Evolutionary conservation across 2,797 vertebrate species (phyloP).

Genomic region (Oceanodroma leucorhoa): DNA sequence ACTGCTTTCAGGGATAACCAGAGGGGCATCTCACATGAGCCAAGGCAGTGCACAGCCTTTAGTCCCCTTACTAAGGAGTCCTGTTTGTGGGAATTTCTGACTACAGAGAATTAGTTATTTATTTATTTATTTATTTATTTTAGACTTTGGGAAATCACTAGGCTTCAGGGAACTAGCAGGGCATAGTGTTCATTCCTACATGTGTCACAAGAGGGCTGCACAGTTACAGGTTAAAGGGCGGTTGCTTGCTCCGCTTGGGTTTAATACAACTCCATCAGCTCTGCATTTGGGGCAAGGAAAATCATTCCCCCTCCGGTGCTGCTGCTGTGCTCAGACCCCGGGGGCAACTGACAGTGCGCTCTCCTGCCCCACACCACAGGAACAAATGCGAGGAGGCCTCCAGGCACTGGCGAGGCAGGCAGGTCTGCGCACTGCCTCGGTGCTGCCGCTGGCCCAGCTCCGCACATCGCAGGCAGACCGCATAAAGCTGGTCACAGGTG

Average conservation of each 20-base stretch:
- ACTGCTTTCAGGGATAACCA: neutral
- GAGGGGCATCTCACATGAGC: neutral
- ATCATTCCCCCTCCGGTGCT: accelerated
- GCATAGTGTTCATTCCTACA: neutral
- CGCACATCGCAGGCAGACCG: neutral
- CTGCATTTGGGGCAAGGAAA: neutral
- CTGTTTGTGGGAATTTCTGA: neutral
- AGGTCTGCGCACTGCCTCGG: neutral
- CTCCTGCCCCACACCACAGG: accelerated
- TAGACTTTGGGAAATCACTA: neutral
- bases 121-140: neutral
- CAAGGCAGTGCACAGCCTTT: neutral
- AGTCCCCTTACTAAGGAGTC: neutral
- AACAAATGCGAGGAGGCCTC: neutral
- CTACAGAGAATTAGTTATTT: neutral
- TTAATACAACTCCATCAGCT: neutral
- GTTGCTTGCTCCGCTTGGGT: neutral
- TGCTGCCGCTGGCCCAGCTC: neutral
- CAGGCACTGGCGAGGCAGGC: accelerated
- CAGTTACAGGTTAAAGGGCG: neutral
- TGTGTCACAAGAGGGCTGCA: neutral
- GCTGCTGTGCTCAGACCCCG: neutral
- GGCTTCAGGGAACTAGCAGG: neutral
- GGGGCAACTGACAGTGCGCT: accelerated
- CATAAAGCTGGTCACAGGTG: neutral